Evolutionary conservation across 2,888 invertebrate genomes (phyloP).

Genomic region (Dione vanillae): DNA sequence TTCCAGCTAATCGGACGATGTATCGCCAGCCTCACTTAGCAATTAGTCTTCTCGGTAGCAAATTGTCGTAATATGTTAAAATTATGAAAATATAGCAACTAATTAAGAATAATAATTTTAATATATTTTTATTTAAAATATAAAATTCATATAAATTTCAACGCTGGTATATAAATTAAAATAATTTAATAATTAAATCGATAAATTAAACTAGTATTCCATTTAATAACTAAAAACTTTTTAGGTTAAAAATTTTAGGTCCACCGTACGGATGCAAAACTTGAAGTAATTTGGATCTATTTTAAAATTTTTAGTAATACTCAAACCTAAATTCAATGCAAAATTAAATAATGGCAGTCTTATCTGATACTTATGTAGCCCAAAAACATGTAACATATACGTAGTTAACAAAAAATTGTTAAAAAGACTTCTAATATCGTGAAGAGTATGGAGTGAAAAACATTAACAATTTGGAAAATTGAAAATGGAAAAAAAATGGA

Average conservation of each 20-base stretch:
- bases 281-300: not conserved
- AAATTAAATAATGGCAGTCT: too few species aligned
- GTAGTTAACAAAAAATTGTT: too few species aligned
- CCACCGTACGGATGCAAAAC: not conserved
- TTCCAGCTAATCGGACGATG: constrained; percentile 74
- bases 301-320: not conserved
- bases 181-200: too few species aligned
- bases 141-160: too few species aligned
- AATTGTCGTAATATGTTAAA: constrained; percentile 56
- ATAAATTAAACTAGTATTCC: too few species aligned
- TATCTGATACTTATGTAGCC: not conserved
- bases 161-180: too few species aligned
- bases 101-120: not conserved
- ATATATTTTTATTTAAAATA: too few species aligned
- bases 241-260: not conserved
- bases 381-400: not conserved
- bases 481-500: too few species aligned
- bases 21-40: constrained; percentile 69
- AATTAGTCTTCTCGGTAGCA: constrained; percentile 76
- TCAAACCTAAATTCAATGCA: not conserved
- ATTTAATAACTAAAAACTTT: not conserved
- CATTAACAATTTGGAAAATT: not conserved
- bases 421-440: not conserved
- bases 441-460: not conserved
- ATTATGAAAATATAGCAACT: constrained; percentile 37